Evolutionary conservation across 2,113 vertebrate species (phyloP), one percentile per base, ranked within the genome.

Genomic region (Atlantisia rogersi): DNA sequence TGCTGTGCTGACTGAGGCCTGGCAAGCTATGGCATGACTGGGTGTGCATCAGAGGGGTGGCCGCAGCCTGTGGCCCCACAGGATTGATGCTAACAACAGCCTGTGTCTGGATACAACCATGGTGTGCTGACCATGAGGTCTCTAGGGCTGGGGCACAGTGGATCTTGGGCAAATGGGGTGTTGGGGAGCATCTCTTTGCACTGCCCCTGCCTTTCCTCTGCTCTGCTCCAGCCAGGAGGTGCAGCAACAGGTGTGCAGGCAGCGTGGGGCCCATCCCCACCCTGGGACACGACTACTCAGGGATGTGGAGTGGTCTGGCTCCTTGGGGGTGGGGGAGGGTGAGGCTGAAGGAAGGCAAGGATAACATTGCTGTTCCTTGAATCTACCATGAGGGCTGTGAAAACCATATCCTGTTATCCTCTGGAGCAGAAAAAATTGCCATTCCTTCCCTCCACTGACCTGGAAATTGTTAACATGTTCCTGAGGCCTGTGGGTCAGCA

Each of bases 371-470:
- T 11, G 12, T 29, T 25, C 50, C 53, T 37, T 18, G 17, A 42
- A 40, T 73, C 69, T 56, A 35, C 63, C 39, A 28, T 29, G 55
- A 35, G 70, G 60, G 87, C 75, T 74, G 55, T 58, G 64, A 58
- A 69, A 58, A 53, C 70, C 78, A 32, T 31, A 62, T 87, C 87
- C 88, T n/a, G 24, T 64, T 82, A 65, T 67, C 77, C 90, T 55
- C 56, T 77, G 82, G 91, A 86, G 75, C 81, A 90, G 90, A 85
- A 92, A 48, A 50, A 79, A 89, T 82, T 10, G 16, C 75, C 92
- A 96, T 97, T 96, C 94, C 95, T 93, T 74, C 52, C 75, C 71
- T 94, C 92, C 79, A 4, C 50, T 95, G 95, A 95, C 96, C 96
- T 95, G 95, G 92, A 97, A 97, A 94, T 56, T 58, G 92, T 88